Evolutionary conservation across 2,113 vertebrate genomes (phyloP).

Genomic region (Dryoscopus gambensis): DNA sequence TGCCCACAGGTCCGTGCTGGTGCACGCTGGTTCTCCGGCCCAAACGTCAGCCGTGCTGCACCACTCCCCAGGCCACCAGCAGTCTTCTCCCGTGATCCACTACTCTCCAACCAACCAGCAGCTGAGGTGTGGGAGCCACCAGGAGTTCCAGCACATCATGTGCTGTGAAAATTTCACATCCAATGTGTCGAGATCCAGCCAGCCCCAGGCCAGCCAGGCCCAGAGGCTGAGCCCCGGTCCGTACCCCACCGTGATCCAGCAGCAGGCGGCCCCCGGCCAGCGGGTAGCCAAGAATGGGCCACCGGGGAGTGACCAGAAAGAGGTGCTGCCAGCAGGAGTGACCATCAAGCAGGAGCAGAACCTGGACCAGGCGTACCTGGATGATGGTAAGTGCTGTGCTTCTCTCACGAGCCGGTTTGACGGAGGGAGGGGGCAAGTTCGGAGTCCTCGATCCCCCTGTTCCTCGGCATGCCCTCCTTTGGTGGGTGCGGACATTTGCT

Average conservation of each 20-base stretch:
- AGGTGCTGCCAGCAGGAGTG: constrained; percentile 77
- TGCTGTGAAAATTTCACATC: constrained; percentile 86
- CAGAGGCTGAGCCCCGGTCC: constrained; percentile 74
- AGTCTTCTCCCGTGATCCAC: constrained; percentile 88
- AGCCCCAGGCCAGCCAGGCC: constrained; percentile 64
- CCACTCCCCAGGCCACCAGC: constrained; percentile 71
- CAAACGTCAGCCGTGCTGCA: constrained; percentile 72
- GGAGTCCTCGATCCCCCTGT: neutral
- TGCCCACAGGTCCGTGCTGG: constrained; percentile 89
- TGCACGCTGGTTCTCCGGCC: constrained; percentile 84
- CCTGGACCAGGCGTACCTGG: constrained; percentile 95
- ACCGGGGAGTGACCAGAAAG: constrained; percentile 74
- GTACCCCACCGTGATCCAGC: constrained; percentile 91
- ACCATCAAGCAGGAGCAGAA: constrained; percentile 95
- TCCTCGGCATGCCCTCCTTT: neutral
- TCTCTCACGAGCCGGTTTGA: neutral
- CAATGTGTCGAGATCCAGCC: constrained; percentile 58
- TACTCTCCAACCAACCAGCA: constrained; percentile 89
- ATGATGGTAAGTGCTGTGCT: constrained; percentile 82
- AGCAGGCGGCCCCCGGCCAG: constrained; percentile 78
- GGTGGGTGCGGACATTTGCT: neutral
- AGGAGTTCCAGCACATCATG: constrained; percentile 86
- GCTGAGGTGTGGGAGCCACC: constrained; percentile 78
- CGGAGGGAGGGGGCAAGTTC: neutral
- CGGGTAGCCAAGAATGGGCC: constrained; percentile 77